Evolutionary conservation across 2,888 invertebrate genomes (phyloP), one percentile per base, ranked within the genome.

Genomic region (Spilosoma lubricipeda): DNA sequence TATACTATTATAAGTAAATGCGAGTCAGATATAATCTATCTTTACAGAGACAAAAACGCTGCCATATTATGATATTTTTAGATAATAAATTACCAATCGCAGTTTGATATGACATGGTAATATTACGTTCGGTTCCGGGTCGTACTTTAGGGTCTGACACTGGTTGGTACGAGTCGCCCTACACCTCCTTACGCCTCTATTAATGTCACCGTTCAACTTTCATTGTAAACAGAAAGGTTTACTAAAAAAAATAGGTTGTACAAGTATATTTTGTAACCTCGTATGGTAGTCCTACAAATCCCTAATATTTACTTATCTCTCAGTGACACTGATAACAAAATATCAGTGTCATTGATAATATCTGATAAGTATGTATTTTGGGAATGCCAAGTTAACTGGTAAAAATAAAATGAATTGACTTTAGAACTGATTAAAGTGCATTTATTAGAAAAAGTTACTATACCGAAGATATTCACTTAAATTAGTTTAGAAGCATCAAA

Each of bases 111-210:
- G 76, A 74, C 78, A 78, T 72, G 67, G 69, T 70, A 75, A 76
- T 48, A 71, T 70, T 20, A 52, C 52, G 70, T 68, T 69, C 45
- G 65, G 65, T 80, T 85, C 79, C 79, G 80, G 82, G 72, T 79
- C 72, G 74, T 77, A 72, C 75, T 81, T 78, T 78, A 84, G 83
- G 86, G 80, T 84, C 85, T 80, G 86, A 80, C 85, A 88, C 89
- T 71, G 88, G 82, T 80, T 90, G 90, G 90, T 88, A 90, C 90
- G 87, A 84, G 77, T 79, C 82, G 83, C 84, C 84, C 82, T 80
- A 77, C 83, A 83, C 84, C 82, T 84, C 74, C 74, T 63, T 20
- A 75, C 75, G 74, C 67, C 71, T 63, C 71, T 82, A 82, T 84
- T 83, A 86, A 82, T 88, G 81, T 83, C 80, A 72, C 76, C 72